Base-by-base conservation (phyloP, 2,113 vertebrate species). In the Sakesphorus luctuosus region DNA sequence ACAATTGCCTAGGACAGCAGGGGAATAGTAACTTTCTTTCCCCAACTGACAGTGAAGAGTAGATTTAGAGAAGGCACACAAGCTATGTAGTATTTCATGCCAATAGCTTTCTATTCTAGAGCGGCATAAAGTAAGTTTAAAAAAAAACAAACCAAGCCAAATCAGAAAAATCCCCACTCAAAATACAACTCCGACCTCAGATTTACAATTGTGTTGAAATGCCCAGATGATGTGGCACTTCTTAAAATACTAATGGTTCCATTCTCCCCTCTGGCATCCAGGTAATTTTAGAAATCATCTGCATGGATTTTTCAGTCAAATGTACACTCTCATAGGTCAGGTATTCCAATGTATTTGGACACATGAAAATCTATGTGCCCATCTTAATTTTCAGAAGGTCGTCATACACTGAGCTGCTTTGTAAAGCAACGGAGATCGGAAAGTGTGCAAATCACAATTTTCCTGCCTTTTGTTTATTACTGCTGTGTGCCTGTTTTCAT, bases 1-100 rank as follows among this genome's bases (percentile, higher is more conserved):
- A 83, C 79, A 84, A 96, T 47, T 90, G 85, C 80, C 53, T 75
- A 83, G 90, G 79, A 96, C 79, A 89, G 87, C 68, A 80, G 93
- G 85, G 77, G 75, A 94, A 97, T 50, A 88, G 55, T 88, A 87
- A 95, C 67, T 94, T 68, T 69, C 55, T 77, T 91, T 86, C 38
- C 75, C 24, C 29, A 92, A 65, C 28, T 95, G 88, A 86, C 68
- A 94, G 63, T 18, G 72, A 93, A 56, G 61, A 77, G 36, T 15
- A 84, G 84, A 63, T 88, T 77, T 71, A 87, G 24, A 77, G 63
- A 72, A 84, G 52, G 38, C 58, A 84, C n/a, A 78, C 24, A 58
- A 89, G 31, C 40, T 49, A 81, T 36, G n/a, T 35, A 35, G 58
- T n/a, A 66, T 50, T 77, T 43, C 55, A 59, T 74, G 68, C 79